Evolutionary conservation across 1,140 invertebrate species (phyloP), one percentile per base, ranked within the genome.

Genomic region (Eupristina koningsbergeri): DNA sequence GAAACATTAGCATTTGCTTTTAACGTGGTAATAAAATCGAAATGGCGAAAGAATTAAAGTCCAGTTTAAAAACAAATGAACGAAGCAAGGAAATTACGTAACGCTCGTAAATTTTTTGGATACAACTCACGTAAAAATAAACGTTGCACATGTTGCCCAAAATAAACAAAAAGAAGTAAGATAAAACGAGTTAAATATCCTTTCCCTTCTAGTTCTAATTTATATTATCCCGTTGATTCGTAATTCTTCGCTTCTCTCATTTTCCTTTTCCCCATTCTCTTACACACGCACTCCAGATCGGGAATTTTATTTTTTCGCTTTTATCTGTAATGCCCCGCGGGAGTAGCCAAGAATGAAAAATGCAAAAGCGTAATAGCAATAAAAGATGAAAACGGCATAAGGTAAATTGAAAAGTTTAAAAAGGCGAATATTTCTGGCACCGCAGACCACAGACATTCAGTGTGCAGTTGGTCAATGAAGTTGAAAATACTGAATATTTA

Each of bases 341-440:
- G 26, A 58, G 26, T 1, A 6, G 53, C 7, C 2, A 3, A 26
- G 53, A 58, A 58, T 3, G 26, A 58, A 58, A n/a, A 58, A 58
- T 58, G 9, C 22, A 58, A 58, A 58, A 19, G 53, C 53, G 53
- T 5, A 58, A 58, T 9, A 3, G 53, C 26, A 26, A 58, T 58
- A 58, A 58, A 58, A 58, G 22, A 58, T 2, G 53, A 26, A 26
- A 22, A 9, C 0, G 53, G 53, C 5, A 22, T 3, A 3, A 58
- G 26, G 7, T 58, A n/a, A n/a, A n/a, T 58, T 58, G 13, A 26
- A 58, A 58, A 3, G 53, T 9, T 64, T 64, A 71, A 80, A n/a
- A n/a, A n/a, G n/a, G n/a, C 71, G 64, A 64, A 80, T 80, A 71
- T 80, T 80, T 80, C 64, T 64, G 78, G 78, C 63, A n/a, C n/a